Evolutionary conservation across 2,113 vertebrate species (phyloP), one percentile per base, ranked within the genome.

Genomic region (Clarias macrocephalus): DNA sequence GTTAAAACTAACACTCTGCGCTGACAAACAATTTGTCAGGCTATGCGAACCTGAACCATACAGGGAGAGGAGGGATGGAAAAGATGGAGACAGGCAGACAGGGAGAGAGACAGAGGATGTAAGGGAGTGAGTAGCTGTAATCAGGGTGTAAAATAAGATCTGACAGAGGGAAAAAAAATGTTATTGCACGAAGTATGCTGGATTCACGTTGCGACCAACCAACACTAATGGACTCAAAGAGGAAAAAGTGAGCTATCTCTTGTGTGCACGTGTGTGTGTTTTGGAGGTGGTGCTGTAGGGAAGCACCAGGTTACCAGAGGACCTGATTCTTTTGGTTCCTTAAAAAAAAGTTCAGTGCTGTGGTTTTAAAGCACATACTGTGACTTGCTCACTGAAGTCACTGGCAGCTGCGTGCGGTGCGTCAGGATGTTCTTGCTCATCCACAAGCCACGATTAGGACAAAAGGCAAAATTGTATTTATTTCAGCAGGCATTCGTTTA

Each of bases 161-260:
- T 88, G 68, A 89, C 88, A 84, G 89, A 90, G 91, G 91, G 90
- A 9, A 5, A 57, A 79, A 92, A 91, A 89, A 93, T 91, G 91
- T 92, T 92, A 93, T 92, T 89, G 81, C 88, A 87, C 91, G 89
- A 91, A 88, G 92, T 90, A 92, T 91, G 92, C 82, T 92, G 94
- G 92, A 92, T 63, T 25, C 87, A 90, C 90, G 90, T 87, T 13
- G 89, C 82, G 92, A 90, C 91, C 93, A 91, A 95, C 93, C 85
- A 88, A 91, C 91, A 93, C 84, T 92, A 92, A 94, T 93, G 92
- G 75, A 85, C 85, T 82, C 89, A 28, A 65, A 86, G 68, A 80
- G 82, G 88, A 90, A 66, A 82, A 89, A 63, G 73, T 54, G 90
- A 82, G 37, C 30, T 72, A 73, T 62, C 19, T 30, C 62, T 87